Conservation (phyloP, 2,113 vertebrate species). For the Ochotona curzoniae region DNA sequence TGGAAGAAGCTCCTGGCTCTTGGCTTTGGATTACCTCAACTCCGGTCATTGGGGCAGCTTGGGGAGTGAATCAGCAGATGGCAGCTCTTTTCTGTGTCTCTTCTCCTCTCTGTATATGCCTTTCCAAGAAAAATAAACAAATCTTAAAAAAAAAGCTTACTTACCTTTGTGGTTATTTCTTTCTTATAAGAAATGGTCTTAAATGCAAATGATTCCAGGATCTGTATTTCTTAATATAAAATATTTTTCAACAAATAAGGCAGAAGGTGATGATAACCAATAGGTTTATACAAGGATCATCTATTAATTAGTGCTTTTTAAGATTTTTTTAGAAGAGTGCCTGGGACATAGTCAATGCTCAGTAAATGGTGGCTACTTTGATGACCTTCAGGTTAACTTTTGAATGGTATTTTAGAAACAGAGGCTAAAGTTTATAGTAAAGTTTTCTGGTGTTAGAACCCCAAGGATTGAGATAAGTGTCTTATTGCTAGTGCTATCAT, state of each 20-base stretch:
- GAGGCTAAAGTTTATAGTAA: background rate
- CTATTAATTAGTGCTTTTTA: background rate
- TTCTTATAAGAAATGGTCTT: constrained; percentile 12
- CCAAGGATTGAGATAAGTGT: background rate
- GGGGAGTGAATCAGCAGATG: too few species aligned
- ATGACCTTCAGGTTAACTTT: background rate
- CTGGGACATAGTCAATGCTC: background rate
- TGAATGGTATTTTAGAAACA: constrained; percentile 14
- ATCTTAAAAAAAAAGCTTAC: too few species aligned
- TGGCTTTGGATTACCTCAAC: too few species aligned
- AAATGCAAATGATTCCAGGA: background rate
- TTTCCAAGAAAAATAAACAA: background rate
- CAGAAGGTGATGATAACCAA: too few species aligned
- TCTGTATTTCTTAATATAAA: background rate
- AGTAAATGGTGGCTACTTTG: background rate
- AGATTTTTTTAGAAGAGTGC: background rate
- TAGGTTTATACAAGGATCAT: too few species aligned
- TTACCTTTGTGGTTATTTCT: background rate
- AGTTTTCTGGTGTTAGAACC: background rate
- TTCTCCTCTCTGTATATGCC: too few species aligned
- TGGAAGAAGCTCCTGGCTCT: too few species aligned
- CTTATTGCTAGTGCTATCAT: background rate
- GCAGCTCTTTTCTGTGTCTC: too few species aligned
- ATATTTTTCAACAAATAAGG: background rate
- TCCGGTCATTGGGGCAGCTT: too few species aligned